Evolutionary conservation across 1,140 invertebrate genomes (phyloP).

Genomic region (Belonocnema kinseyi): DNA sequence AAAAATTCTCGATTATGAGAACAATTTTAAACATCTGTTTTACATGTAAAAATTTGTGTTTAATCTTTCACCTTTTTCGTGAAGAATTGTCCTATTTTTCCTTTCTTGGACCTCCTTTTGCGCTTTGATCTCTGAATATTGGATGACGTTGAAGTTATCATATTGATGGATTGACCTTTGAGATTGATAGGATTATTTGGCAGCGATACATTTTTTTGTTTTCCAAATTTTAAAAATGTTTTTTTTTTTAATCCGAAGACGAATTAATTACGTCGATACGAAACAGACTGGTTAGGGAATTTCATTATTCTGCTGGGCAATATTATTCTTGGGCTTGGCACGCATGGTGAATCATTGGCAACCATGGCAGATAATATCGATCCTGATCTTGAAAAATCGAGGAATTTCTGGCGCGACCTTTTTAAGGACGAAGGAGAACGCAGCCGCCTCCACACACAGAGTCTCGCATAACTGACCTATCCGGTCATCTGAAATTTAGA

Average conservation of each 20-base stretch:
- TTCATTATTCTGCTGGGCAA: conserved; percentile 11
- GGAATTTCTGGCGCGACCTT: conserved; percentile 14
- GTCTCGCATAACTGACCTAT: no score
- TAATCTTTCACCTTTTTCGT: no score
- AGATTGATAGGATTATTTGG: background rate
- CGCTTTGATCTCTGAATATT: no score
- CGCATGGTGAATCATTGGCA: conserved; percentile 14
- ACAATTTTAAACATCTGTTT: no score
- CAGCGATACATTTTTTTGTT: background rate
- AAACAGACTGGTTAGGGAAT: conserved; percentile 6
- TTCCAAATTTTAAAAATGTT: background rate
- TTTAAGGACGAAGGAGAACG: conserved; percentile 17
- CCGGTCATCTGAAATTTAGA: background rate
- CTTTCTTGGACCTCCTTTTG: no score
- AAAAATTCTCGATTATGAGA: no score
- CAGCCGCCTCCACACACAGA: background rate
- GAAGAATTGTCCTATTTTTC: no score
- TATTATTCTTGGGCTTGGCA: conserved; percentile 11
- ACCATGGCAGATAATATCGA: conserved; percentile 7
- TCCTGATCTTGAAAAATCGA: conserved; percentile 5
- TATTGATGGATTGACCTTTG: no score
- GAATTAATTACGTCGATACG: background rate
- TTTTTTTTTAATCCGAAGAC: background rate
- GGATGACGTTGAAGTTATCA: no score
- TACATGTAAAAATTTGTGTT: no score